Evolutionary conservation across 2,113 vertebrate genomes (phyloP).

Genomic region (Formicarius rufipectus): DNA sequence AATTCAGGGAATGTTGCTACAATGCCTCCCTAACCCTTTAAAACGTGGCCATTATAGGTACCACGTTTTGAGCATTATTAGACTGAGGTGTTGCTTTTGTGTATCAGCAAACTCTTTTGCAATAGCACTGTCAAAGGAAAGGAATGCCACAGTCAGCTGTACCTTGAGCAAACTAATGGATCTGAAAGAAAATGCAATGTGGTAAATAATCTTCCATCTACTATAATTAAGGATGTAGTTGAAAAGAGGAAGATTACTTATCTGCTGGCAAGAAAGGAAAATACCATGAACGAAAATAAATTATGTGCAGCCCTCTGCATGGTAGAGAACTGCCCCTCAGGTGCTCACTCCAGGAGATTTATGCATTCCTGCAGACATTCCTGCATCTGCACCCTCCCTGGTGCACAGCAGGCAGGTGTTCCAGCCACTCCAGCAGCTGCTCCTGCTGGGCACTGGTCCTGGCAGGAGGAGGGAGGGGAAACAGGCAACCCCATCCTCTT

Average conservation of each 20-base stretch:
- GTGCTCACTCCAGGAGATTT: not conserved
- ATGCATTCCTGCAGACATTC: not conserved
- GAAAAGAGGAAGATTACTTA: constrained; percentile 42
- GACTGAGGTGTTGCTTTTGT: not conserved
- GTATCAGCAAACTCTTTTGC: not conserved
- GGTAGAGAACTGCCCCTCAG: not conserved
- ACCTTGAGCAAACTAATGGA: constrained; percentile 40
- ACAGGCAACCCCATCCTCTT: not conserved
- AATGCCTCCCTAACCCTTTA: not conserved
- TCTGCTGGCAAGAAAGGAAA: not conserved
- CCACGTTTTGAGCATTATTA: not conserved
- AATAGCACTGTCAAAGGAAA: constrained; percentile 20
- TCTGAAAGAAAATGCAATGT: constrained; percentile 38
- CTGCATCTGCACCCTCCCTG: not conserved
- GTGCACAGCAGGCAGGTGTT: not conserved
- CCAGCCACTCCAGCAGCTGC: not conserved
- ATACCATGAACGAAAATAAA: not conserved
- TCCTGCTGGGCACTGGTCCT: not conserved
- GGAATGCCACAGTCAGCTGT: not conserved
- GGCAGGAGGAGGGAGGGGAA: not conserved
- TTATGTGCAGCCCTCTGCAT: not conserved
- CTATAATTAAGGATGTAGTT: constrained; percentile 44
- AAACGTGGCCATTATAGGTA: rapidly evolving
- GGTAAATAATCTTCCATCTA: constrained; percentile 58
- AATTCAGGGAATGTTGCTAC: not conserved